Conservation (phyloP, 2,797 vertebrate species). For the Peromyscus aztecus region DNA sequence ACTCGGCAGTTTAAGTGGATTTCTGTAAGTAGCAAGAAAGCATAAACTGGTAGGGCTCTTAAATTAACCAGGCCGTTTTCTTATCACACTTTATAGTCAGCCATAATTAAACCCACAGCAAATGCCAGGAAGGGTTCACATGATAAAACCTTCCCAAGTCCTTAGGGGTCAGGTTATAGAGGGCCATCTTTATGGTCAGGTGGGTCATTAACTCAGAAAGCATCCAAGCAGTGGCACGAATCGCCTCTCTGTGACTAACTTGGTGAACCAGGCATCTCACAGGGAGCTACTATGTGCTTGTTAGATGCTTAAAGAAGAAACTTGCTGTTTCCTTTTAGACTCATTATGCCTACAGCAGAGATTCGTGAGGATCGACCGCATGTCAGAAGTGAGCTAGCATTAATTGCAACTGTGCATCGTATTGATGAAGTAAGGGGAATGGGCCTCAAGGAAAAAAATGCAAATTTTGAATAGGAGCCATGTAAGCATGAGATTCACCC, state of each 20-base stretch:
- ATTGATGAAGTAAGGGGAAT: not conserved
- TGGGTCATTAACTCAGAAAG: slow-evolving; percentile 64
- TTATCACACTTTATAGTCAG: slow-evolving; percentile 78
- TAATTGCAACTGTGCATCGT: not conserved
- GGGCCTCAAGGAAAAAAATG: slow-evolving; percentile 7
- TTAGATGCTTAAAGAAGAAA: slow-evolving; percentile 45
- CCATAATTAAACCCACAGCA: slow-evolving; percentile 73
- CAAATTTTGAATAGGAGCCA: not conserved
- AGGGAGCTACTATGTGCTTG: slow-evolving; percentile 43
- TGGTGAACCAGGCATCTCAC: slow-evolving; percentile 17
- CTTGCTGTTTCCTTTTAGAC: slow-evolving; percentile 30
- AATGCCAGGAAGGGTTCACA: slow-evolving; percentile 68
- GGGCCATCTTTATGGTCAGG: slow-evolving; percentile 58
- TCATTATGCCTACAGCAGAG: not conserved
- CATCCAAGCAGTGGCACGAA: not conserved
- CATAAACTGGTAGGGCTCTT: slow-evolving; percentile 65
- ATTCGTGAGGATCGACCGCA: slow-evolving; percentile 25
- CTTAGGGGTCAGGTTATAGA: slow-evolving; percentile 32
- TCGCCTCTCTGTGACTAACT: slow-evolving; percentile 57
- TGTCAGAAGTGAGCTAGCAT: slow-evolving; percentile 5
- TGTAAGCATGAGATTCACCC: not conserved
- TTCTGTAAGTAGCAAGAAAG: slow-evolving; percentile 67
- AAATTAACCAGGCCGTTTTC: slow-evolving; percentile 78
- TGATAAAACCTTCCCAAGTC: slow-evolving; percentile 46
- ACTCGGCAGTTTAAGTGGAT: slow-evolving; percentile 34